Conservation (phyloP, 2,888 invertebrate genomes). For the Pandemis corylana region DNA sequence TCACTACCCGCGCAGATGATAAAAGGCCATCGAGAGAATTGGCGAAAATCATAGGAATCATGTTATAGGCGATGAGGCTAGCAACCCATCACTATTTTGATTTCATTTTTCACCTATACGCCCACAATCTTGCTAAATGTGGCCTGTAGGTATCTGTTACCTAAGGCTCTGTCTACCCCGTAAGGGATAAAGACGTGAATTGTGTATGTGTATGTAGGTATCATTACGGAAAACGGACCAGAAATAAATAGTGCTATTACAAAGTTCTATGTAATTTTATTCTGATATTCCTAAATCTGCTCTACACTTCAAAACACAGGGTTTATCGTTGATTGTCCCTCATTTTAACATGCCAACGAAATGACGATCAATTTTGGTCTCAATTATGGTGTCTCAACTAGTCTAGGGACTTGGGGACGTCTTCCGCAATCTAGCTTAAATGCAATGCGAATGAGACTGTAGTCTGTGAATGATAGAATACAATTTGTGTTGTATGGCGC, state of each 20-base stretch:
- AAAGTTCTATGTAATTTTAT: background rate
- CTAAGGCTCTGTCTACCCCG: no score
- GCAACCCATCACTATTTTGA: no score
- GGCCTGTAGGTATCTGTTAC: no score
- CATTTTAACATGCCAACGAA: constrained; percentile 4
- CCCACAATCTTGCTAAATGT: no score
- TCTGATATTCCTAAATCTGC: background rate
- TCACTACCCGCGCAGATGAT: no score
- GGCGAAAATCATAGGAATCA: no score
- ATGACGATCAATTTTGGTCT: constrained; percentile 26
- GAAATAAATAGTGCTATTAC: background rate
- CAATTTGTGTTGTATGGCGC: constrained; percentile 6
- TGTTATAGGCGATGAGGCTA: no score
- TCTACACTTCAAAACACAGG: background rate
- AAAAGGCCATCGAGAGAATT: no score
- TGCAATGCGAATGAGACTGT: constrained; percentile 31
- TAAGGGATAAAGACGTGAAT: no score
- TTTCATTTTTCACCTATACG: no score
- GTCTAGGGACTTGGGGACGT: constrained; percentile 36
- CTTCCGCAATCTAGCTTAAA: constrained; percentile 23
- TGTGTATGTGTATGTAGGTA: no score
- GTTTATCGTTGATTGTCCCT: background rate
- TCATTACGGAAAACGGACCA: background rate
- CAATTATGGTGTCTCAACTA: constrained; percentile 25
- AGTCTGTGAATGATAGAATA: constrained; percentile 9